These are phyloP conservation scores for Rhaphigaster nebulosa DNA, from an alignment of 2,888 invertebrate genomes.

Conservation along the genomic window DNA sequence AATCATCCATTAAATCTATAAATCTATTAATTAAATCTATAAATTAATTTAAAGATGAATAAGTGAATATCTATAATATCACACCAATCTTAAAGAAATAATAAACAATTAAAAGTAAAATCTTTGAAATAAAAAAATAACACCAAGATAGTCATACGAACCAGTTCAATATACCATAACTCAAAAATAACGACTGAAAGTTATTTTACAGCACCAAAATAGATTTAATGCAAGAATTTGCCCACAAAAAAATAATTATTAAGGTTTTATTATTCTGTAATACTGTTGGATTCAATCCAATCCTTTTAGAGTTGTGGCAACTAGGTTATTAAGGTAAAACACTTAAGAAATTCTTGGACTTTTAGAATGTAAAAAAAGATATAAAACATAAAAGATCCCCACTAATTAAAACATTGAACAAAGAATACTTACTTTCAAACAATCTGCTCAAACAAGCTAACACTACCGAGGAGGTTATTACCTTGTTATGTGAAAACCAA, in stretches of 20 bases:
- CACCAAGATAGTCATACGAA: not conserved
- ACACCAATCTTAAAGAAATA: too few species aligned
- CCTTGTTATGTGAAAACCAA: not conserved
- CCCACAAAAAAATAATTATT: not conserved
- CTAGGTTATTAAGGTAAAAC: not conserved
- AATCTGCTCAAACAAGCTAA: not conserved
- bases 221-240: not conserved
- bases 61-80: too few species aligned
- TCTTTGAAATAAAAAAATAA: too few species aligned
- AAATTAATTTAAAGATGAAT: too few species aligned
- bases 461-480: not conserved
- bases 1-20: too few species aligned
- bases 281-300: too few species aligned
- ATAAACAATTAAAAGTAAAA: too few species aligned
- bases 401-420: not conserved
- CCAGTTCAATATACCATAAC: not conserved
- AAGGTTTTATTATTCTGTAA: not conserved
- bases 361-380: not conserved
- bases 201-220: not conserved
- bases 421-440: not conserved
- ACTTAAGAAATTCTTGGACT: not conserved
- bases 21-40: too few species aligned
- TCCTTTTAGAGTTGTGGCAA: not conserved
- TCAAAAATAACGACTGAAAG: not conserved
- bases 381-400: not conserved